phyloP scores from a whole-genome alignment of 64 coral and sea anemone genomes.

The Pocillopora damicornis region DNA sequence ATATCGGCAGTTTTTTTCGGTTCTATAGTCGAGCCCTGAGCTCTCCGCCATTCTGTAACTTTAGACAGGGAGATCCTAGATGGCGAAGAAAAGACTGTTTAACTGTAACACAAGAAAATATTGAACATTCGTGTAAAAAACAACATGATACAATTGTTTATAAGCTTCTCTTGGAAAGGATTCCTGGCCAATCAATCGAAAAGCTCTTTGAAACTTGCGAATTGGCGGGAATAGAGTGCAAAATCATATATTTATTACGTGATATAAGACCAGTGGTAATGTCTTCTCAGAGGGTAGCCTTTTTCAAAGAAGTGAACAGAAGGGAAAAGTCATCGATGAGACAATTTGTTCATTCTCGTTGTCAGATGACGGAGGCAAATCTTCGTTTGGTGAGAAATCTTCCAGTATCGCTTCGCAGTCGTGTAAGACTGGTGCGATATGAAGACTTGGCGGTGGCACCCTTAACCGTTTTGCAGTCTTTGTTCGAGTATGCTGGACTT shows the following conservation, averaged over 20 bases:
- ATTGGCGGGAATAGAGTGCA: constrained; percentile 3
- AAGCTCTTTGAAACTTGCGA: constrained; percentile 21
- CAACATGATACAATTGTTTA: constrained; percentile 20
- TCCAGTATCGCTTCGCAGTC: not conserved
- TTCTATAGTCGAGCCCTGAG: constrained; percentile 12
- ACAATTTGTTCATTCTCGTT: constrained; percentile 11
- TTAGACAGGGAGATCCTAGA: not conserved
- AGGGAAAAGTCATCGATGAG: constrained; percentile 9
- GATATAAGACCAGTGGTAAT: constrained; percentile 34
- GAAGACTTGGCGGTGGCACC: constrained; percentile 20
- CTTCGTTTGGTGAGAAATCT: not conserved
- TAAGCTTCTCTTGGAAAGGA: constrained; percentile 27
- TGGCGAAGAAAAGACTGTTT: not conserved
- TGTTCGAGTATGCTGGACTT: constrained; percentile 16
- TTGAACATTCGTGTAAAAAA: constrained; percentile 6
- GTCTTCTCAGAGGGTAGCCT: not conserved
- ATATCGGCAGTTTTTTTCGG: constrained; percentile 4
- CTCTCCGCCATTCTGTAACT: constrained; percentile 28
- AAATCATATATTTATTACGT: constrained; percentile 9
- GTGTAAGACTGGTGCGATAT: constrained; percentile 7
- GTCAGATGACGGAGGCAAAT: constrained; percentile 27
- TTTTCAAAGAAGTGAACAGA: constrained; percentile 10
- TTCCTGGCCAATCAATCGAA: constrained; percentile 7
- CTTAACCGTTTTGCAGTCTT: not conserved
- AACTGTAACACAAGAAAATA: not conserved